Conservation (phyloP, 1,140 invertebrate genomes). For the Chlorops oryzae region DNA sequence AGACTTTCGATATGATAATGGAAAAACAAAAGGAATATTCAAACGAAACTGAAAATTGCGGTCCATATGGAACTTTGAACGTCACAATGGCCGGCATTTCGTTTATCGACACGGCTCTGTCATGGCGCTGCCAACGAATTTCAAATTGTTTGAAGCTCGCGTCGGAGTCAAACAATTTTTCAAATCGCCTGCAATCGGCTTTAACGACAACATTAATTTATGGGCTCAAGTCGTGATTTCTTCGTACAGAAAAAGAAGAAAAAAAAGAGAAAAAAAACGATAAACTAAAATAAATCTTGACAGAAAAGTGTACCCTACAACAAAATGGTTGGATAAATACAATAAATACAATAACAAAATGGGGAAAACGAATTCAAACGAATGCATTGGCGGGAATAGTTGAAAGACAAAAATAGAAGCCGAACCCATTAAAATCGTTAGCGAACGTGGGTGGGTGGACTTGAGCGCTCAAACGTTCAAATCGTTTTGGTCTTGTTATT, state of each 20-base stretch:
- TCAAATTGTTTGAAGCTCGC: neutral
- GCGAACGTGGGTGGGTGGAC: too few relatives aligned
- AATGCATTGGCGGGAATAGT: too few relatives aligned
- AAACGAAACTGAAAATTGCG: conserved; percentile 8
- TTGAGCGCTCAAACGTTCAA: too few relatives aligned
- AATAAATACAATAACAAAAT: neutral
- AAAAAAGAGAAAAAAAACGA: neutral
- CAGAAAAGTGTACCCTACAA: too few relatives aligned
- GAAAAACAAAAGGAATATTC: too few relatives aligned
- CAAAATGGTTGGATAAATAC: neutral
- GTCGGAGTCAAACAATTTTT: neutral
- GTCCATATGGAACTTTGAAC: neutral
- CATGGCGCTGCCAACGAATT: neutral
- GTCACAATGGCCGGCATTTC: neutral
- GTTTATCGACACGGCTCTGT: neutral
- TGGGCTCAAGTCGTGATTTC: conserved; percentile 18
- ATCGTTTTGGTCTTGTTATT: too few relatives aligned
- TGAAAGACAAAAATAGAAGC: too few relatives aligned
- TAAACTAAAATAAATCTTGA: too few relatives aligned
- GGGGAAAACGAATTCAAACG: neutral
- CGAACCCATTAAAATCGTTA: too few relatives aligned
- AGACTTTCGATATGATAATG: too few relatives aligned
- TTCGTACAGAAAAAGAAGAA: neutral
- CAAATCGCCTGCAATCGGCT: conserved; percentile 7
- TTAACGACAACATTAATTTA: conserved; percentile 17